Conservation (phyloP, 2,797 vertebrate species). For the Acestrorhynchus altus region DNA sequence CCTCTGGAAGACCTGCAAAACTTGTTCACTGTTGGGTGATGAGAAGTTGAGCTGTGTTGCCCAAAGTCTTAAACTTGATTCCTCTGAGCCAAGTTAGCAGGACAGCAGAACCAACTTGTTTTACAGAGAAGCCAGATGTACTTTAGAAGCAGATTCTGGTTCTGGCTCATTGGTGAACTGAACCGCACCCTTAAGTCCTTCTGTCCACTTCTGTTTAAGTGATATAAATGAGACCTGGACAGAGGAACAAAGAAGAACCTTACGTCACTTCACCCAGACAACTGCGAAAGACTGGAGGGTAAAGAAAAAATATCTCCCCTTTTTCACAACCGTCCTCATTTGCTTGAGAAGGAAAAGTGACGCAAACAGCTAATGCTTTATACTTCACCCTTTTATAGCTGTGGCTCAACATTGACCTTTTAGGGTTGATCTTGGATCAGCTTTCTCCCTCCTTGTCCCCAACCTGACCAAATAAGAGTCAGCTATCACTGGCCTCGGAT, state of each 20-base stretch:
- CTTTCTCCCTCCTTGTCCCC: background rate
- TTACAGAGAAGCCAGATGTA: background rate
- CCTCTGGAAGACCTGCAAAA: background rate
- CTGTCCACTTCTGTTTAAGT: background rate
- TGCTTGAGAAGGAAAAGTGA: background rate
- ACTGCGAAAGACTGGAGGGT: background rate
- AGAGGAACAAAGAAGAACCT: background rate
- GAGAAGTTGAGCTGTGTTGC: background rate
- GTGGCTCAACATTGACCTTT: background rate
- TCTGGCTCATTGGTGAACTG: background rate
- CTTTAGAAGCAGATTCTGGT: background rate
- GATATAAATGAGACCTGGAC: slow-evolving; percentile 12
- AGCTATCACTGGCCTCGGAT: slow-evolving; percentile 1
- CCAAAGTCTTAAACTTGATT: no score
- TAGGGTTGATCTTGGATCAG: background rate
- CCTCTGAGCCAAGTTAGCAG: background rate
- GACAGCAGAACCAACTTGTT: background rate
- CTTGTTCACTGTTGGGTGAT: background rate
- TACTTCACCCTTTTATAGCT: background rate
- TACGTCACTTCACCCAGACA: slow-evolving; percentile 6
- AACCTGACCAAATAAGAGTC: background rate
- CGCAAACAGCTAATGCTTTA: background rate
- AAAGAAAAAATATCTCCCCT: background rate
- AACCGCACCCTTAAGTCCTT: background rate
- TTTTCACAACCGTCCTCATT: background rate